These are phyloP conservation scores for Arge pagana DNA, from an alignment of 2,888 invertebrate species.

Conservation along the genomic window DNA sequence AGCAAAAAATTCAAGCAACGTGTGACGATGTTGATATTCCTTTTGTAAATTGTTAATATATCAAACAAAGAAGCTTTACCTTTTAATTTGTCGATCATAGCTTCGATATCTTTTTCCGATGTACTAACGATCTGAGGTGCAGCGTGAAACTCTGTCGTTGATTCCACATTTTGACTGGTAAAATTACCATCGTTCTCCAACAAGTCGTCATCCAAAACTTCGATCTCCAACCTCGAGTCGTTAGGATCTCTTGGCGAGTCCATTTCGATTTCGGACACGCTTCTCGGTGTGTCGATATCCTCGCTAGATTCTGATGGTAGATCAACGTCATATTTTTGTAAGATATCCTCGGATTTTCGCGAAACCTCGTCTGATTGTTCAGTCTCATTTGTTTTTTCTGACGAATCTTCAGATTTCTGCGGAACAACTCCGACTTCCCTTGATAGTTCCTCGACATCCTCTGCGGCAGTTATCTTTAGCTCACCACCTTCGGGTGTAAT, in stretches of 20 bases:
- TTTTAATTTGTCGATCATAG: conserved; percentile 54
- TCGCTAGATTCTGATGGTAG: conserved; percentile 48
- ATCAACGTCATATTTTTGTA: conserved; percentile 39
- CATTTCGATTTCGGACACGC: conserved; percentile 50
- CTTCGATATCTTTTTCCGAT: conserved; percentile 52
- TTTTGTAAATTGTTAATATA: too few relatives aligned
- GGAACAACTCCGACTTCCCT: neutral
- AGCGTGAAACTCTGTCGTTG: conserved; percentile 43
- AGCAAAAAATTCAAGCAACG: too few relatives aligned
- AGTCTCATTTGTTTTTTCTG: neutral
- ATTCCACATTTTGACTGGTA: conserved; percentile 26
- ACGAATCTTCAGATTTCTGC: neutral
- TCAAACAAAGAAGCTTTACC: conserved; percentile 41
- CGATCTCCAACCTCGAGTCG: conserved; percentile 45
- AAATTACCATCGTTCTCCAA: conserved; percentile 31
- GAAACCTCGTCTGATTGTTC: conserved; percentile 1
- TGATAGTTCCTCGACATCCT: neutral
- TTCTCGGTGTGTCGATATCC: conserved; percentile 46
- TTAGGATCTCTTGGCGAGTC: conserved; percentile 49
- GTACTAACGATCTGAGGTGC: conserved; percentile 37
- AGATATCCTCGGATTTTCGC: conserved; percentile 9
- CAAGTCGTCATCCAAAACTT: conserved; percentile 46
- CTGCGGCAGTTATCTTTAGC: too few relatives aligned
- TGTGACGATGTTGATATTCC: too few relatives aligned
- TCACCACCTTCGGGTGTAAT: too few relatives aligned